These are phyloP conservation scores for Florisuga fusca DNA, from an alignment of 2,797 vertebrate species.

Conservation along the genomic window DNA sequence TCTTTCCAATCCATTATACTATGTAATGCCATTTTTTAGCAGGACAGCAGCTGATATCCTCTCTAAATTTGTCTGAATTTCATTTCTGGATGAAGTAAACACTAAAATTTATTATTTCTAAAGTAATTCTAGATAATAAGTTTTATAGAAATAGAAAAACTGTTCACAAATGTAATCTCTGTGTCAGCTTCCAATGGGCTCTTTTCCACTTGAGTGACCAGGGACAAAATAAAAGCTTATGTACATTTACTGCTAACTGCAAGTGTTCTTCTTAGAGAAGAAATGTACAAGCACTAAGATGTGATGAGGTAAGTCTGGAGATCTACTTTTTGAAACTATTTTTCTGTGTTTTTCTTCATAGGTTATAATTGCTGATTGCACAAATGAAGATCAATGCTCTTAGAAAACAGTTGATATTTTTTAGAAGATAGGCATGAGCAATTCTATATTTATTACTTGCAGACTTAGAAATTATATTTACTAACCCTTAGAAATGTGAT, in stretches of 20 bases:
- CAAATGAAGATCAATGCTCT: background rate
- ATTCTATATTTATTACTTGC: background rate
- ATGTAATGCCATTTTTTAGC: background rate
- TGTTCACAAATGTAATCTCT: background rate
- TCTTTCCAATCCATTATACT: background rate
- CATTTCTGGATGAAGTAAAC: background rate
- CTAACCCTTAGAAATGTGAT: background rate
- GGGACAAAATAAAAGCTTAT: background rate
- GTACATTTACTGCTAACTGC: background rate
- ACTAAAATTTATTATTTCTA: background rate
- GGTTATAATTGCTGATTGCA: background rate
- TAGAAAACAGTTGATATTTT: background rate
- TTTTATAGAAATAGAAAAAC: background rate
- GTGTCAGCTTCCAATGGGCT: rapidly evolving
- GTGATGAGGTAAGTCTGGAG: background rate
- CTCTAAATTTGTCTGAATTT: background rate
- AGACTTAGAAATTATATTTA: background rate
- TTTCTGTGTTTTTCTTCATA: background rate
- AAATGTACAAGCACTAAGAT: background rate
- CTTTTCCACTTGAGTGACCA: background rate
- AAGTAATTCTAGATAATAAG: background rate
- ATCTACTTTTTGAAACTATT: background rate
- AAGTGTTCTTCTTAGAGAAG: background rate
- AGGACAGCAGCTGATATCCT: background rate
- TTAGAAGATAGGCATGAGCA: background rate